Percentiles rank a stretch among this genome's conserved stretches.
Evolutionary conservation across 2,797 vertebrate genomes (phyloP).

Genomic region (Chelidonichthys spinosus): DNA sequence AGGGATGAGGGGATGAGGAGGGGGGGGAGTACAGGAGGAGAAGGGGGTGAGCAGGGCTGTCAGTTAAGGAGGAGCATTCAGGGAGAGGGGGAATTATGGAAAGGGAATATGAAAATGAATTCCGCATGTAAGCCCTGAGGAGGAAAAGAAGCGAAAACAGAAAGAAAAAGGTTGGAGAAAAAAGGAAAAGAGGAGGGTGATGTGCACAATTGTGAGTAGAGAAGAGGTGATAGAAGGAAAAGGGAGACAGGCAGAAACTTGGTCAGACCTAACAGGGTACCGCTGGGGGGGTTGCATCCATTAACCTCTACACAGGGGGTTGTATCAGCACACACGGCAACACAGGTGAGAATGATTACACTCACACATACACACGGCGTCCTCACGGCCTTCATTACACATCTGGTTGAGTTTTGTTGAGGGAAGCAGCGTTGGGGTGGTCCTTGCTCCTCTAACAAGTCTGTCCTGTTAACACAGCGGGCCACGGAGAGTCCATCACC

Average conservation of each 20-base stretch:
- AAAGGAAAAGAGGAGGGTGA: slow-evolving; percentile 33
- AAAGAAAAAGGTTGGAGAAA: slow-evolving; percentile 54
- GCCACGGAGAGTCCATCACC: slow-evolving; percentile 53
- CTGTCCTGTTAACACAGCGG: slow-evolving; percentile 78
- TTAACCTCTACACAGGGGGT: slow-evolving; percentile 70
- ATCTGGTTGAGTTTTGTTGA: slow-evolving; percentile 85
- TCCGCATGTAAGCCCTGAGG: slow-evolving; percentile 65
- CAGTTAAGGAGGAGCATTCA: slow-evolving; percentile 46
- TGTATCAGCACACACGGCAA: slow-evolving; percentile 65
- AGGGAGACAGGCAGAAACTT: slow-evolving; percentile 22
- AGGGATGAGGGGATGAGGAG: slow-evolving; percentile 50
- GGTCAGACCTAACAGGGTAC: slow-evolving; percentile 4
- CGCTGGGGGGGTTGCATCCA: slow-evolving; percentile 55
- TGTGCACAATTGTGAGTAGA: slow-evolving; percentile 37
- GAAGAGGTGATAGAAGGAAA: background rate
- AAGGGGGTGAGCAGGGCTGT: slow-evolving; percentile 28
- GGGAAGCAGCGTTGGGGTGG: slow-evolving; percentile 82
- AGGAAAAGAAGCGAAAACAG: slow-evolving; percentile 47
- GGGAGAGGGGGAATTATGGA: slow-evolving; percentile 46
- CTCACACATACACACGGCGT: slow-evolving; percentile 53
- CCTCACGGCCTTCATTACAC: slow-evolving; percentile 82
- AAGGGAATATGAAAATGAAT: slow-evolving; percentile 71
- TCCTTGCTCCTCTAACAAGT: slow-evolving; percentile 75
- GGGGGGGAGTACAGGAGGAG: slow-evolving; percentile 21
- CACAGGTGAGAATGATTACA: slow-evolving; percentile 85